phyloP scores from a whole-genome alignment of 2,888 invertebrate species.

The Cryptophagus acutangulus region DNA sequence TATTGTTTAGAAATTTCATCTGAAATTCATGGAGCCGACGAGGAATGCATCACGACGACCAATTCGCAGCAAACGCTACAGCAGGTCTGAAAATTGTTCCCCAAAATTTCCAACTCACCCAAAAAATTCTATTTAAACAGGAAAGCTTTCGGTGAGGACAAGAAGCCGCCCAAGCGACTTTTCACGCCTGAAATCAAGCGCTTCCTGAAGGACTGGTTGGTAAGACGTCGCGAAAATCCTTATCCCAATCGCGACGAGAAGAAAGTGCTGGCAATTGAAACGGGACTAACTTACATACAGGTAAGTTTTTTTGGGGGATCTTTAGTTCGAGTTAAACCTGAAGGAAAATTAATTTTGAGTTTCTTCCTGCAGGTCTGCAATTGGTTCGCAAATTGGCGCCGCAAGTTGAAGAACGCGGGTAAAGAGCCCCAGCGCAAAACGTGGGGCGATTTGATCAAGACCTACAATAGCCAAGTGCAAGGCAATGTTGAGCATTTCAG shows the following conservation, averaged over 20 bases:
- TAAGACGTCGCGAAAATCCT: slow-evolving; percentile 70
- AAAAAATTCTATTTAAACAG: slow-evolving; percentile 35
- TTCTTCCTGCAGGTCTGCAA: slow-evolving; percentile 60
- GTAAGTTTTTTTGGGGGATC: slow-evolving; percentile 46
- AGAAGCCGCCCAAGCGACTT: slow-evolving; percentile 64
- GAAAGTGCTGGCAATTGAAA: slow-evolving; percentile 65
- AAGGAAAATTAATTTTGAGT: not conserved
- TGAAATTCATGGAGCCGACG: slow-evolving; percentile 42
- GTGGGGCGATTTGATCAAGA: slow-evolving; percentile 67
- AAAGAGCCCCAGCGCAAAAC: slow-evolving; percentile 63
- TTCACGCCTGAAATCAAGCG: slow-evolving; percentile 77
- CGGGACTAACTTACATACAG: slow-evolving; percentile 73
- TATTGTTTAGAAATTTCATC: slow-evolving; percentile 34
- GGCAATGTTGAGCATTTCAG: slow-evolving; percentile 78
- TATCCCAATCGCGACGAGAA: slow-evolving; percentile 76
- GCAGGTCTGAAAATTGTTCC: slow-evolving; percentile 60
- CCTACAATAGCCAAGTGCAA: slow-evolving; percentile 69
- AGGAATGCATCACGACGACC: slow-evolving; percentile 49
- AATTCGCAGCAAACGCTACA: slow-evolving; percentile 66
- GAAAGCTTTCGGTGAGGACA: slow-evolving; percentile 56
- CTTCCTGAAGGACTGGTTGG: slow-evolving; percentile 72
- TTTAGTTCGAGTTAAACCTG: not conserved
- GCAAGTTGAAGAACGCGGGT: slow-evolving; percentile 72
- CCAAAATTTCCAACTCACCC: not conserved
- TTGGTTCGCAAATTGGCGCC: slow-evolving; percentile 80